These are phyloP conservation scores for Xylocampa areola DNA, from an alignment of 2,888 invertebrate species.

Conservation along the genomic window DNA sequence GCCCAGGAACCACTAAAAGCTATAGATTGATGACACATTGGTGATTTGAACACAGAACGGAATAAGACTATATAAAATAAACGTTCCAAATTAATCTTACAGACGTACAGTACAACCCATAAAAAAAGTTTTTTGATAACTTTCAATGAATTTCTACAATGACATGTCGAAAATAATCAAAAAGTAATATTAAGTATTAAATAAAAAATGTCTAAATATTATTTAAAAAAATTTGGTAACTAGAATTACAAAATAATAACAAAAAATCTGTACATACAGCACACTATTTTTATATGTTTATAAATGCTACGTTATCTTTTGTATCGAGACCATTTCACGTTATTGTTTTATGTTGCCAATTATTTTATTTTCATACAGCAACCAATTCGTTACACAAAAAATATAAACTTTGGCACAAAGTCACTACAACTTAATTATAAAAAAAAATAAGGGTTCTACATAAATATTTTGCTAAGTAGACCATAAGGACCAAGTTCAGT, in stretches of 20 bases:
- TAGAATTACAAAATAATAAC: conserved; percentile 59
- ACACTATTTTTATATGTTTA: conserved; percentile 59
- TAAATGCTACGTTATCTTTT: conserved; percentile 69
- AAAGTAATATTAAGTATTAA: conserved; percentile 33
- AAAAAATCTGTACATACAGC: conserved; percentile 65
- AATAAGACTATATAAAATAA: conserved; percentile 51
- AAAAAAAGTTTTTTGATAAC: conserved; percentile 45
- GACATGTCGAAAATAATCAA: conserved; percentile 43
- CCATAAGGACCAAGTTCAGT: not conserved
- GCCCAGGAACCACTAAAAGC: conserved; percentile 10
- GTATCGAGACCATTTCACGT: conserved; percentile 58
- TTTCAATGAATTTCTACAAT: conserved; percentile 36
- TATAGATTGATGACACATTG: conserved; percentile 32
- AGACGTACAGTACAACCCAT: conserved; percentile 44
- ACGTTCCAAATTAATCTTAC: conserved; percentile 40
- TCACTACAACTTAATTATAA: conserved; percentile 30
- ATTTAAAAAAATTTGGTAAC: conserved; percentile 61
- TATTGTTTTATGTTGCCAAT: conserved; percentile 44
- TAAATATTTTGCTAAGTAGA: conserved; percentile 12
- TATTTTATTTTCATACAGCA: conserved; percentile 44
- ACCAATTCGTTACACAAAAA: conserved; percentile 42
- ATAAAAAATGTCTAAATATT: conserved; percentile 44
- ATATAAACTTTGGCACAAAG: conserved; percentile 58
- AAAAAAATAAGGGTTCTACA: conserved; percentile 26
- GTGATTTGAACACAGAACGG: conserved; percentile 67